Percentiles rank a stretch among this genome's conserved stretches.
These are phyloP conservation scores for Aradus depressus DNA, from an alignment of 2,888 invertebrate genomes.

Conservation along the genomic window DNA sequence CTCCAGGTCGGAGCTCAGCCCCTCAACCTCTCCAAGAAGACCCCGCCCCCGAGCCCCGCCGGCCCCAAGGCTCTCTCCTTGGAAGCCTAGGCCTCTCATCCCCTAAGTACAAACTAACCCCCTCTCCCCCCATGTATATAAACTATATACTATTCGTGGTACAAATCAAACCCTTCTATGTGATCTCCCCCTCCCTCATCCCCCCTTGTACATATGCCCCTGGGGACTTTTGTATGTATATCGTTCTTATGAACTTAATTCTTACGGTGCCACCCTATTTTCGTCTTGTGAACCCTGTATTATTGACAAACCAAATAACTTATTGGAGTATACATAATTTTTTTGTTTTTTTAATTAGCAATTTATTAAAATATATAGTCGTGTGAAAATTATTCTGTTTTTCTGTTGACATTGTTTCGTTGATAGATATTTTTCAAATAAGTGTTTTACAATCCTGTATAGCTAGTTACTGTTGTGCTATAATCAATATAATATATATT, in stretches of 20 bases:
- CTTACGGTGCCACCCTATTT: constrained; percentile 31
- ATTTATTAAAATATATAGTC: constrained; percentile 23
- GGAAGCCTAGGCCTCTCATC: constrained; percentile 39
- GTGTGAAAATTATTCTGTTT: constrained; percentile 19
- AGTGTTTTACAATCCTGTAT: constrained; percentile 17
- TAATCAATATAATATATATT: constrained; percentile 12
- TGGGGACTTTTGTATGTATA: constrained; percentile 20
- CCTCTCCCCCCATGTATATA: no score
- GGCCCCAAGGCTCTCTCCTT: constrained; percentile 49
- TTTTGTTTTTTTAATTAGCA: constrained; percentile 22
- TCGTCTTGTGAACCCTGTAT: constrained; percentile 23
- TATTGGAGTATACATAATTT: constrained; percentile 32
- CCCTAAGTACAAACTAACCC: constrained; percentile 23
- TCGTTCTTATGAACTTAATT: constrained; percentile 27
- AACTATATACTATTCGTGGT: constrained; percentile 27
- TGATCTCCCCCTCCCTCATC: constrained; percentile 29
- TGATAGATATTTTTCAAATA: constrained; percentile 18
- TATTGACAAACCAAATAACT: constrained; percentile 39
- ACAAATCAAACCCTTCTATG: constrained; percentile 30
- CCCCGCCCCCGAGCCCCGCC: constrained; percentile 64
- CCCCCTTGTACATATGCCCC: constrained; percentile 21
- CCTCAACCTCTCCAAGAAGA: constrained; percentile 78
- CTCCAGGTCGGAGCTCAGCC: constrained; percentile 79
- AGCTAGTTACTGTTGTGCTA: constrained; percentile 23
- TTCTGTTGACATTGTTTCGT: constrained; percentile 12